Base-by-base conservation (phyloP, 2,113 vertebrate species). In the Excalfactoria chinensis region DNA sequence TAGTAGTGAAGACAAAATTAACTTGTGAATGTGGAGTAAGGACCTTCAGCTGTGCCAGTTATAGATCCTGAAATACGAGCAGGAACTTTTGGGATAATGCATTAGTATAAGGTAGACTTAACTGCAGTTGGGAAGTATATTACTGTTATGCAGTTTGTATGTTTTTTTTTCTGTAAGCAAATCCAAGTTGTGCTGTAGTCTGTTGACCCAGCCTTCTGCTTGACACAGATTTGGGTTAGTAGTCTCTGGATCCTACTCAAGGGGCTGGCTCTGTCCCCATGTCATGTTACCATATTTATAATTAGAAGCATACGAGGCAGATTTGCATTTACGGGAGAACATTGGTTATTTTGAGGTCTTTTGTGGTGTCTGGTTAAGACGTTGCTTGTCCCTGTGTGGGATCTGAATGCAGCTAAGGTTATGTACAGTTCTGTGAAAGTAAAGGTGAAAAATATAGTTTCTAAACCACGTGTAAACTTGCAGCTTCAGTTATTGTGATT, bases 221-320 rank as follows among this genome's bases (percentile, higher is more conserved):
- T 18, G 19, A 43, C 13, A 8, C 10, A 28, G 64, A 74, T 91
- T 76, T 89, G 83, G 83, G 85, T 93, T 95, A 91, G 72, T 94
- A 85, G 88, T 85, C 63, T 71, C 69, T 56, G 66, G 88, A 49
- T 71, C 7, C 0, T 84, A 26, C 62, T 91, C 1, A 9, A 86
- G 66, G 82, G 69, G 15, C 69, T 93, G 75, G 34, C 79, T 40
- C 49, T 93, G 26, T 81, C 59, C 34, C 12, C 75, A 94, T 95
- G 92, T 93, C 88, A 89, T 88, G 90, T 95, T 96, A 86, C 95
- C 40, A 0, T 77, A 46, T 85, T 95, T 96, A 96, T 94, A 95
- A 80, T 95, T 96, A 95, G 95, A 95, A 95, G 75, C 1, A 1
- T 51, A 13, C 14, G 72, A 53, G 73, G 60, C 41, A 89, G 79